These are phyloP conservation scores for Bacillus rossius DNA, from an alignment of 1,140 invertebrate genomes.

Conservation along the genomic window DNA sequence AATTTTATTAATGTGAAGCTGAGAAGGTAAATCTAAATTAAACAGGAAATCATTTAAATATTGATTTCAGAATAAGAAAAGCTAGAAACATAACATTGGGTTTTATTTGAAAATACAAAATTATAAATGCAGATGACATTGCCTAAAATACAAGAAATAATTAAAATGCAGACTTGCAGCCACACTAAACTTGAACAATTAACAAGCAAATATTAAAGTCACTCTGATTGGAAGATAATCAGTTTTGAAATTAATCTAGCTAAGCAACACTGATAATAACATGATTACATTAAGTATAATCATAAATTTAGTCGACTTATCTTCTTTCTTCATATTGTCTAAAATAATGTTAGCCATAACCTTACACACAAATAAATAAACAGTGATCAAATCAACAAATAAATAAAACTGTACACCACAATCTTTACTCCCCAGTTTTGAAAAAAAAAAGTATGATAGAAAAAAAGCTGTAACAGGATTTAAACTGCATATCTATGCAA, in stretches of 20 bases:
- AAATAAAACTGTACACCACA: conserved; percentile 20
- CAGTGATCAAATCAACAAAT: background rate
- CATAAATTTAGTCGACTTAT: background rate
- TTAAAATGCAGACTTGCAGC: conserved; percentile 21
- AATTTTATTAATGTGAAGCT: conserved; percentile 26
- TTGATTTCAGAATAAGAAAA: conserved; percentile 18
- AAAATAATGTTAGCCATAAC: conserved; percentile 1
- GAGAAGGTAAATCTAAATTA: conserved; percentile 19
- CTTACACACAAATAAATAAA: conserved; percentile 2
- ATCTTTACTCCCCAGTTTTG: conserved; percentile 23
- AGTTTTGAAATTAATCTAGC: background rate
- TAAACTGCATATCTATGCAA: background rate
- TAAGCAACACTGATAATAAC: background rate
- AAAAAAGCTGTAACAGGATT: too few species aligned
- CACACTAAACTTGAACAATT: conserved; percentile 2
- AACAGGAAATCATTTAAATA: conserved; percentile 16
- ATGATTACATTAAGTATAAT: too few species aligned
- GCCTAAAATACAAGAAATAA: conserved; percentile 16
- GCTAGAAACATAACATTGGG: conserved; percentile 17
- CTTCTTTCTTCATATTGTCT: background rate
- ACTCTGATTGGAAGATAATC: too few species aligned
- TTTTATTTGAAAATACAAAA: conserved; percentile 32
- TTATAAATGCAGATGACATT: conserved; percentile 23
- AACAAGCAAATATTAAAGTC: too few species aligned
- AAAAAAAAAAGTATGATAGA: conserved; percentile 9